Conservation (phyloP, 2,113 vertebrate genomes). For the Hepsetus odoe region DNA sequence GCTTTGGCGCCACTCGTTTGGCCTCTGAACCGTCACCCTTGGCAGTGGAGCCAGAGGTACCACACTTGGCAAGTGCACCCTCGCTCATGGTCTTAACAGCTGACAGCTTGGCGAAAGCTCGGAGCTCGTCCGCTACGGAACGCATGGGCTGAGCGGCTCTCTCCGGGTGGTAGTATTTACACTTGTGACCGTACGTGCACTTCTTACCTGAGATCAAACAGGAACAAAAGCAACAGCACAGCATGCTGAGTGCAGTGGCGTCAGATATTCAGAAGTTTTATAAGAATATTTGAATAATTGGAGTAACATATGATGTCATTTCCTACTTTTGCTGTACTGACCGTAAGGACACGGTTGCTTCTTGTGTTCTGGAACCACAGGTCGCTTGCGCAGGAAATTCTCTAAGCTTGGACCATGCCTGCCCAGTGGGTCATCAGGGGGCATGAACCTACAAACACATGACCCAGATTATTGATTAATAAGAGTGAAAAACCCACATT, state of each 20-base stretch:
- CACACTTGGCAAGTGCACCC: conserved; percentile 89
- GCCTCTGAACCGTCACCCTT: conserved; percentile 89
- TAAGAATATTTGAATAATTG: neutral
- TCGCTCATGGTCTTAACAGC: conserved; percentile 98
- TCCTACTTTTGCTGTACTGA: conserved; percentile 72
- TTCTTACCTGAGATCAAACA: conserved; percentile 87
- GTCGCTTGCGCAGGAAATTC: conserved; percentile 95
- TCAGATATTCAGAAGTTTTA: neutral
- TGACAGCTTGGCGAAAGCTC: conserved; percentile 97
- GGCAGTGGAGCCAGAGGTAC: conserved; percentile 72
- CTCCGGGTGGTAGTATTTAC: conserved; percentile 99
- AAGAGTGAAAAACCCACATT: no score
- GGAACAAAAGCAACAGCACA: neutral
- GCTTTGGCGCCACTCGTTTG: conserved; percentile 93
- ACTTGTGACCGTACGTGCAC: conserved; percentile 99
- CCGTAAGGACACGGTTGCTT: conserved; percentile 98
- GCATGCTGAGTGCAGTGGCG: neutral
- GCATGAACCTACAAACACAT: conserved; percentile 87
- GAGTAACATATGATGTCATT: conserved; percentile 17
- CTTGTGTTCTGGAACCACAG: conserved; percentile 96
- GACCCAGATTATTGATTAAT: no score
- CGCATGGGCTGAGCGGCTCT: conserved; percentile 93
- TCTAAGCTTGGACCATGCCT: conserved; percentile 97
- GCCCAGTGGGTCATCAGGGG: conserved; percentile 96
- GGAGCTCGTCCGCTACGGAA: conserved; percentile 96